Evolutionary conservation across 2,888 invertebrate genomes (phyloP), one percentile per base, ranked within the genome.

Genomic region (Myopa tessellatipennis): DNA sequence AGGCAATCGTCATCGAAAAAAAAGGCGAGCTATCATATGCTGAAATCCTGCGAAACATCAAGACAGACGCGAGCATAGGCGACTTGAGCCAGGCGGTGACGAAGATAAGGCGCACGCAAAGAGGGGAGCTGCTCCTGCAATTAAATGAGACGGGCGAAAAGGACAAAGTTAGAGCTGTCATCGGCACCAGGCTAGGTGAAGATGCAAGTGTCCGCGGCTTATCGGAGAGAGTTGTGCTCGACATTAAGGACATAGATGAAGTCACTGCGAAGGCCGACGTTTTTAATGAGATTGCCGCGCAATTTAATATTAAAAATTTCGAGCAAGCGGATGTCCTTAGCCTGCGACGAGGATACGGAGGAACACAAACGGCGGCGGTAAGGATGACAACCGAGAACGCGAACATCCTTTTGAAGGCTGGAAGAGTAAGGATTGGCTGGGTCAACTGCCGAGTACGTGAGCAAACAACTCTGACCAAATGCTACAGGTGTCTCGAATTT

Each of bases 341-440:
- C 16, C 3, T 58, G 58, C 58, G 58, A 58, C 45, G 45, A 45
- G 45, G 45, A 45, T 45, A n/a, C 16, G n/a, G 16, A 58, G 58
- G 58, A 6, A 58, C 58, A n/a, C 16, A 58, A n/a, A 58, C 58
- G 58, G 58, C 58, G 12, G 58, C n/a, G 58, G 58, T 58, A 16
- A 58, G 16, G 5, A 58, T n/a, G 4, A n/a, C 5, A 58, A 58
- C 16, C 16, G 58, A 58, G n/a, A 58, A 16, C 12, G 58, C 58
- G 12, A 58, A 58, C n/a, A 58, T 58, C 12, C 58, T 58, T 58
- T 2, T 58, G 58, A 58, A 58, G 58, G 58, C 58, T 58, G 58
- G 58, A 58, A 58, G 45, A 45, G 45, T 58, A 52, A 52, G 52
- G 52, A 58, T 58, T 58, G 58, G 58, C 58, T 58, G 58, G 58